Percentiles rank a stretch among this genome's conserved stretches.
Conservation (phyloP, 92 coral and sea anemone species). For the Palythoa grandiflora region DNA sequence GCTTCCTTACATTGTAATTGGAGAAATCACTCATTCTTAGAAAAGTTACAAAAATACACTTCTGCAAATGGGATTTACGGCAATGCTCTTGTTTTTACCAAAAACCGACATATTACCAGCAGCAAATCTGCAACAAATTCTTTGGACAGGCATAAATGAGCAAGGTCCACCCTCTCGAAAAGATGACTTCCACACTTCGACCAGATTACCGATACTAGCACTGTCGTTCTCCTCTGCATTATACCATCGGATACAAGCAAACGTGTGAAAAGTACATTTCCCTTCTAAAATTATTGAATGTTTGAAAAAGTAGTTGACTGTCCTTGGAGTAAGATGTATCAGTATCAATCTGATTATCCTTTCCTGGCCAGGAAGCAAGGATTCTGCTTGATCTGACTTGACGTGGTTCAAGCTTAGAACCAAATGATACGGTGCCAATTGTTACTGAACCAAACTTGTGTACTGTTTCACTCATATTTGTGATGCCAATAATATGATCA, state of each 20-base stretch:
- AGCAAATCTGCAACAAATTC: conserved; percentile 50
- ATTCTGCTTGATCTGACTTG: conserved; percentile 63
- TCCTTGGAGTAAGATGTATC: conserved; percentile 62
- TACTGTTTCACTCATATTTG: conserved; percentile 48
- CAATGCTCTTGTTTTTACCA: neutral
- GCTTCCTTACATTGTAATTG: too few relatives aligned
- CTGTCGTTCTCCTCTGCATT: neutral
- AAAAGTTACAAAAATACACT: neutral
- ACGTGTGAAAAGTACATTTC: conserved; percentile 29
- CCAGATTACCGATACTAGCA: conserved; percentile 19
- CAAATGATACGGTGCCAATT: conserved; percentile 51
- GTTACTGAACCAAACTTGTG: conserved; percentile 64
- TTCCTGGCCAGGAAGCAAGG: conserved; percentile 71
- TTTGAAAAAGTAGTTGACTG: conserved; percentile 64
- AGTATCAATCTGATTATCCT: conserved; percentile 50
- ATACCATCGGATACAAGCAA: conserved; percentile 74
- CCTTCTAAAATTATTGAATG: conserved; percentile 54
- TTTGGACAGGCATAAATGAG: conserved; percentile 52
- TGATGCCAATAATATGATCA: conserved; percentile 32
- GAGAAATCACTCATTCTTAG: too few relatives aligned
- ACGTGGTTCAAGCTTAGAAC: conserved; percentile 69
- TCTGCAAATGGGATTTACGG: neutral
- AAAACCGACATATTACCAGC: neutral
- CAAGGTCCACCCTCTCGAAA: conserved; percentile 50
- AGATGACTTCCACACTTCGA: conserved; percentile 12